A percentile compares a stretch with the other conserved stretches of the same genome.
phyloP scores from a whole-genome alignment of 2,888 invertebrate species.

The Drosophila parthenogenetica region DNA sequence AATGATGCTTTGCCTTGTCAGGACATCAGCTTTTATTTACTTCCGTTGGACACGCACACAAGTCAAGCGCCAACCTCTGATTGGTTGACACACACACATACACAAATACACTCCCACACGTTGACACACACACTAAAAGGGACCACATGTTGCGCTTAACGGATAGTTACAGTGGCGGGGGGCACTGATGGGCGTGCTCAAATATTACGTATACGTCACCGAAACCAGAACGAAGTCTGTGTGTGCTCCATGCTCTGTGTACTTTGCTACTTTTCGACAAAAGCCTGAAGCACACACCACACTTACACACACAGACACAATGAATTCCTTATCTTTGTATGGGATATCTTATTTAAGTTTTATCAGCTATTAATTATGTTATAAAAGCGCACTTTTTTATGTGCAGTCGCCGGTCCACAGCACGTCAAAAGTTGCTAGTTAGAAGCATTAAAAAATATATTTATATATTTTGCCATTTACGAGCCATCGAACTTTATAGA shows the following conservation, averaged over 20 bases:
- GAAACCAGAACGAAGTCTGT: conserved; percentile 30
- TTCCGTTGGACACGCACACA: conserved; percentile 61
- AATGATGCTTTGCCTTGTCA: conserved; percentile 74
- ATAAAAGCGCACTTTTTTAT: conserved; percentile 68
- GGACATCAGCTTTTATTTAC: conserved; percentile 82
- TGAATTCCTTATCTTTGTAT: conserved; percentile 59
- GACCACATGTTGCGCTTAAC: conserved; percentile 75
- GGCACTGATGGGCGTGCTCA: conserved; percentile 69
- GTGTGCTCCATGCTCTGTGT: conserved; percentile 25
- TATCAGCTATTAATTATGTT: conserved; percentile 79
- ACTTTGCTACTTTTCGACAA: conserved; percentile 58
- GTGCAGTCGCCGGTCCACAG: conserved; percentile 48
- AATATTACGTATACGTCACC: conserved; percentile 74
- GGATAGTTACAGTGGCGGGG: conserved; percentile 16
- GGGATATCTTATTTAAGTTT: conserved; percentile 68
- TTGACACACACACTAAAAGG: conserved; percentile 10
- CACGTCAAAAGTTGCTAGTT: conserved; percentile 64
- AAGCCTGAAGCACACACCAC: conserved; percentile 9
- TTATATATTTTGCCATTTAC: conserved; percentile 12
- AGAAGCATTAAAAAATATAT: conserved; percentile 29
- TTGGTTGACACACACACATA: conserved; percentile 59
- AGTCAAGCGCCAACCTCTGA: conserved; percentile 44
- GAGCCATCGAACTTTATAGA: conserved; percentile 48
- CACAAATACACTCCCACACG: conserved; percentile 10
- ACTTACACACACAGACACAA: conserved; percentile 10